These are phyloP conservation scores for Neuroterus valhalla DNA, from an alignment of 1,140 invertebrate species.

Conservation along the genomic window DNA sequence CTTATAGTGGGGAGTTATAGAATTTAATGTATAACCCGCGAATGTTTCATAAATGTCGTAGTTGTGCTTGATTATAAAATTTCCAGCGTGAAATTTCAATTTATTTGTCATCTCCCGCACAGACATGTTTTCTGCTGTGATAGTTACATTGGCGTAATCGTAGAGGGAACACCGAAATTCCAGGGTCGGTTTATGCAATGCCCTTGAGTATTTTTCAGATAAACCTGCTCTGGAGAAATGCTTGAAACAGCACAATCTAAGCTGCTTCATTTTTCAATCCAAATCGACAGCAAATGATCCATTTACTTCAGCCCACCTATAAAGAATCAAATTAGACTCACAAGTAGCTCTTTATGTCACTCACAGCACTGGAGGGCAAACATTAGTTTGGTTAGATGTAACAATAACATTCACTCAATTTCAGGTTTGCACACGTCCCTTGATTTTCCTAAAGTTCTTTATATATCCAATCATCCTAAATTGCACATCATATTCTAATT, in stretches of 20 bases:
- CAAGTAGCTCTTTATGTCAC: constrained; percentile 3
- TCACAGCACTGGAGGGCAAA: constrained; percentile 9
- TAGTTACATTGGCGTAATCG: too few relatives aligned
- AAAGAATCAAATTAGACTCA: not conserved
- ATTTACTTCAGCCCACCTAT: not conserved
- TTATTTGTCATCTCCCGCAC: too few relatives aligned
- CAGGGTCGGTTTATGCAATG: too few relatives aligned
- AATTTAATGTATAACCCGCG: too few relatives aligned
- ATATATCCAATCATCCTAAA: constrained; percentile 1
- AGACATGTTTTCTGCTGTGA: too few relatives aligned
- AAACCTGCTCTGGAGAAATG: not conserved
- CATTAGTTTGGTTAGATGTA: constrained; percentile 9
- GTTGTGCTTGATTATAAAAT: too few relatives aligned
- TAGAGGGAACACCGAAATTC: too few relatives aligned
- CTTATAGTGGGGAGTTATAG: too few relatives aligned
- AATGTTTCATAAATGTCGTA: too few relatives aligned
- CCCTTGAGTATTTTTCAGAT: too few relatives aligned
- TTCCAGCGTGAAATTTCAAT: too few relatives aligned
- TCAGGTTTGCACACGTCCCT: not conserved
- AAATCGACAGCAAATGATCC: not conserved
- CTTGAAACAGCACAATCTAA: not conserved
- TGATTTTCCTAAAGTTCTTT: not conserved
- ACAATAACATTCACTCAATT: constrained; percentile 25
- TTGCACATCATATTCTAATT: constrained; percentile 11
- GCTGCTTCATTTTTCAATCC: too few relatives aligned